Evolutionary conservation across 2,113 vertebrate species (phyloP).

Genomic region (Melanostigma gelatinosum): DNA sequence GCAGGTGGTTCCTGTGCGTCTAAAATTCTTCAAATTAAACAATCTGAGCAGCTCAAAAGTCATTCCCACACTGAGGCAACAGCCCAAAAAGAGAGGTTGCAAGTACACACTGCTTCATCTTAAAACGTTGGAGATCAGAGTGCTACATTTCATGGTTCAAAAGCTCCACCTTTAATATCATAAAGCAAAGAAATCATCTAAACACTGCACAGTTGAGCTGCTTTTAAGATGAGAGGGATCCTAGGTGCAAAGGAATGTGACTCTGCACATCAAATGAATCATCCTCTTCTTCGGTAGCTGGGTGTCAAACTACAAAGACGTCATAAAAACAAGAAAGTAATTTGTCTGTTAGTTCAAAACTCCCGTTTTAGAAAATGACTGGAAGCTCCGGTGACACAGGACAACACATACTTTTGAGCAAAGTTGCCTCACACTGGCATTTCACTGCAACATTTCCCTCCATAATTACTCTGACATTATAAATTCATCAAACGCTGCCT

Average conservation of each 20-base stretch:
- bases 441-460: slow-evolving; percentile 26
- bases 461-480: slow-evolving; percentile 69
- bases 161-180: background rate
- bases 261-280: background rate
- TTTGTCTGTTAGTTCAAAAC: slow-evolving; percentile 9
- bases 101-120: background rate
- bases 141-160: background rate
- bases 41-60: background rate
- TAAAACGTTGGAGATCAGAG: background rate
- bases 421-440: slow-evolving; percentile 32
- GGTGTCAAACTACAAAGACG: background rate
- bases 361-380: slow-evolving; percentile 9
- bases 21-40: background rate
- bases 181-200: background rate
- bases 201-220: slow-evolving; percentile 2
- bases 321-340: background rate
- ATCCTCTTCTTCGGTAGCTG: background rate
- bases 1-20: background rate
- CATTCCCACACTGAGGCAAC: background rate
- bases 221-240: background rate
- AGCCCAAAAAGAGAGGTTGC: background rate
- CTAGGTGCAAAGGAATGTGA: background rate
- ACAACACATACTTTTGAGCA: slow-evolving; percentile 36
- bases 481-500: slow-evolving; percentile 69
- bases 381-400: slow-evolving; percentile 14